phyloP scores from a whole-genome alignment of 2,113 vertebrate species.

The Leptodactylus fuscus region DNA sequence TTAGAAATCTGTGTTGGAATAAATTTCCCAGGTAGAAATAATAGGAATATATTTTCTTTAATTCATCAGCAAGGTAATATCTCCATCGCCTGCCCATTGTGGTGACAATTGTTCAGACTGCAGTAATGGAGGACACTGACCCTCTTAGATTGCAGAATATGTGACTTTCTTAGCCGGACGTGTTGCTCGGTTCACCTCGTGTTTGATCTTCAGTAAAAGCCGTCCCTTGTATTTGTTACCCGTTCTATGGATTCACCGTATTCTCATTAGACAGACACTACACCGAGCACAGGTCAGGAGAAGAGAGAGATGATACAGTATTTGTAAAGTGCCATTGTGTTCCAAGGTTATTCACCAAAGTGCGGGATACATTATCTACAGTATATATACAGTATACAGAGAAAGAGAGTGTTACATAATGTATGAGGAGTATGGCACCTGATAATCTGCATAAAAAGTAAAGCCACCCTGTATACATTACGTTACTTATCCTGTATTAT shows the following conservation, averaged over 20 bases:
- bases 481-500: no score
- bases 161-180: neutral
- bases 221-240: neutral
- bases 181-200: neutral
- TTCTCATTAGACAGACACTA: neutral
- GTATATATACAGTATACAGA: neutral
- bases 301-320: neutral
- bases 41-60: neutral
- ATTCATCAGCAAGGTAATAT: neutral
- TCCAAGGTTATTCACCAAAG: neutral
- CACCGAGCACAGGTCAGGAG: neutral
- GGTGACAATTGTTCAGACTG: neutral
- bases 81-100: neutral
- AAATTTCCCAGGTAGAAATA: neutral
- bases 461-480: neutral
- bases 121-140: neutral
- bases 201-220: neutral
- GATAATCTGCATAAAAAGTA: neutral
- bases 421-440: neutral
- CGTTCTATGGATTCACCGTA: neutral
- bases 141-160: neutral
- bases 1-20: no score
- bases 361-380: neutral
- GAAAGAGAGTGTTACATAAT: no score
- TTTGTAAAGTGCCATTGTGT: neutral